phyloP scores from a whole-genome alignment of 2,113 vertebrate species.

The Phrynocephalus versicolor region DNA sequence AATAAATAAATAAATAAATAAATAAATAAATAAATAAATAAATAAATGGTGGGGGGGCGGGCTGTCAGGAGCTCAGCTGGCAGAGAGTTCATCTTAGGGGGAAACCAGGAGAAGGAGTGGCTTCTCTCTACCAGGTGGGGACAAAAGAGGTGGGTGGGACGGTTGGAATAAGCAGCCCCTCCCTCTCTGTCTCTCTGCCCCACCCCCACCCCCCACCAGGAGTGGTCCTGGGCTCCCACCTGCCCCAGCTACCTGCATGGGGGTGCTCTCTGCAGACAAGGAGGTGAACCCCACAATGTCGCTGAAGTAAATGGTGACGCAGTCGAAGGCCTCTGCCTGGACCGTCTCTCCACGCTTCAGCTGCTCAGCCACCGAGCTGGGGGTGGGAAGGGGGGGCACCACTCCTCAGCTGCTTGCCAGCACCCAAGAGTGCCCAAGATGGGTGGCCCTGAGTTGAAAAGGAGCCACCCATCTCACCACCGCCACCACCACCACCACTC shows the following conservation, averaged over 20 bases:
- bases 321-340: slow-evolving; percentile 94
- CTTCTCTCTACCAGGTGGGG: neutral
- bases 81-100: too few relatives aligned
- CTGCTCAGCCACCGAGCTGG: slow-evolving; percentile 95
- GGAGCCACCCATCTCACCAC: neutral
- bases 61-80: too few relatives aligned
- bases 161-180: too few relatives aligned
- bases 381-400: neutral
- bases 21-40: too few relatives aligned
- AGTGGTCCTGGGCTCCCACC: neutral
- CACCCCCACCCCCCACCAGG: neutral
- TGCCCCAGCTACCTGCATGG: slow-evolving; percentile 65
- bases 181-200: too few relatives aligned
- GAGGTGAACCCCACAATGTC: slow-evolving; percentile 97
- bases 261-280: slow-evolving; percentile 94
- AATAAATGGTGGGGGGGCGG: too few relatives aligned
- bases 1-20: too few relatives aligned
- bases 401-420: neutral
- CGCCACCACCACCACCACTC: too few relatives aligned
- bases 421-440: neutral
- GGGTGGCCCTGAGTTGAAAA: neutral
- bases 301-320: slow-evolving; percentile 98
- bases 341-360: slow-evolving; percentile 95
- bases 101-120: too few relatives aligned
- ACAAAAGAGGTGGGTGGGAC: too few relatives aligned